Percentiles rank a stretch among this genome's conserved stretches.
These are phyloP conservation scores for Diorhabda carinulata DNA, from an alignment of 1,140 invertebrate species.

Conservation along the genomic window DNA sequence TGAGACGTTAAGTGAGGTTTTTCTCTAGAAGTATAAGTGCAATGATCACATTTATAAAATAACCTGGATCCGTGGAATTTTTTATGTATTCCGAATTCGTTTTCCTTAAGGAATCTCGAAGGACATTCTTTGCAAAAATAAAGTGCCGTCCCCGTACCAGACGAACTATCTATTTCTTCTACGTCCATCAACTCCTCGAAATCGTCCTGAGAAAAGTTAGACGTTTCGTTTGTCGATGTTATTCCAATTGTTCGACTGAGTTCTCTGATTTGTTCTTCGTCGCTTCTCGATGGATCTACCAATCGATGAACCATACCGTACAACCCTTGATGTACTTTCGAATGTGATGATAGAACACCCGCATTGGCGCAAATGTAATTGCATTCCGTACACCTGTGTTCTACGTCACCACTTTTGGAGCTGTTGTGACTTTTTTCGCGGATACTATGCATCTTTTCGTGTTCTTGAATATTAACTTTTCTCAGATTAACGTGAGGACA, in stretches of 20 bases:
- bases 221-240: not conserved
- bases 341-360: constrained; percentile 70
- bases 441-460: constrained; percentile 78
- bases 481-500: constrained; percentile 79
- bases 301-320: constrained; percentile 67
- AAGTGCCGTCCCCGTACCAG: constrained; percentile 37
- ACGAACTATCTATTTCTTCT: constrained; percentile 31
- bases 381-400: constrained; percentile 68
- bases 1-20: constrained; percentile 68
- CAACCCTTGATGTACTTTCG: constrained; percentile 70
- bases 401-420: constrained; percentile 33
- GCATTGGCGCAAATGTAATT: constrained; percentile 76
- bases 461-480: constrained; percentile 77
- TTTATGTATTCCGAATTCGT: constrained; percentile 64
- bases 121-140: constrained; percentile 70
- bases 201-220: constrained; percentile 6
- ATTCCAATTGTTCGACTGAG: constrained; percentile 50
- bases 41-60: constrained; percentile 67
- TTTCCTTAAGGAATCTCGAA: constrained; percentile 63
- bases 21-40: constrained; percentile 73
- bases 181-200: constrained; percentile 29
- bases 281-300: constrained; percentile 59
- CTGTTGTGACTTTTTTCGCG: constrained; percentile 49
- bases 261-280: constrained; percentile 66
- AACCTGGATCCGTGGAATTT: constrained; percentile 61